Evolutionary conservation across 2,113 vertebrate species (phyloP).

Genomic region (Elgaria multicarinata): DNA sequence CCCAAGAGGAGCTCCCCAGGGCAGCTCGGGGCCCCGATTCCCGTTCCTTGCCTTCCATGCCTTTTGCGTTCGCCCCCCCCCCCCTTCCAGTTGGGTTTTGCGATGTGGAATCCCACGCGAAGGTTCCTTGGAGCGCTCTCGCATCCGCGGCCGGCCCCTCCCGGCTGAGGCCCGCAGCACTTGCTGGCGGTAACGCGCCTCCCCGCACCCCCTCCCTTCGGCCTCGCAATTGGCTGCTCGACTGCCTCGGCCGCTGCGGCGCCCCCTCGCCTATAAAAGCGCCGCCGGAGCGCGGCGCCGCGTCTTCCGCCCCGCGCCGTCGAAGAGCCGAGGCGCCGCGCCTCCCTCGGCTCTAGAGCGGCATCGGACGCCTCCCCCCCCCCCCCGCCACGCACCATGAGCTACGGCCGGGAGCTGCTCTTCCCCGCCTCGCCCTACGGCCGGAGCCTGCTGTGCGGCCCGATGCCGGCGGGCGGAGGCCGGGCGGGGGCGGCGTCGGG

Average conservation of each 20-base stretch:
- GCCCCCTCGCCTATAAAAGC: too few relatives aligned
- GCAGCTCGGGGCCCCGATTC: too few relatives aligned
- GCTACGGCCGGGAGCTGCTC: constrained; percentile 65
- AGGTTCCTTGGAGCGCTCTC: too few relatives aligned
- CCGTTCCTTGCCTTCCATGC: too few relatives aligned
- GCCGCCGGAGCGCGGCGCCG: not conserved
- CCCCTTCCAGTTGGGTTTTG: too few relatives aligned
- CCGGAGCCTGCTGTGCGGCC: not conserved
- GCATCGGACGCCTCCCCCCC: not conserved
- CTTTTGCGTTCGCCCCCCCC: too few relatives aligned
- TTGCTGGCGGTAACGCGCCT: too few relatives aligned
- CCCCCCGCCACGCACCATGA: constrained; percentile 22
- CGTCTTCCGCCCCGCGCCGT: not conserved
- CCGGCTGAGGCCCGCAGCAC: too few relatives aligned
- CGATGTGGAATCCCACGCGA: too few relatives aligned
- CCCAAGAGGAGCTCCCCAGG: too few relatives aligned
- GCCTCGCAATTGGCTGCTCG: not conserved
- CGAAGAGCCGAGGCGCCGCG: not conserved
- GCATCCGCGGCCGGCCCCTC: too few relatives aligned
- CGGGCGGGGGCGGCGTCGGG: constrained; percentile 39
- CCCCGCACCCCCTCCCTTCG: too few relatives aligned
- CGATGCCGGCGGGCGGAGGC: constrained; percentile 42
- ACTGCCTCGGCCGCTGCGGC: not conserved
- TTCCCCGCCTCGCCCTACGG: constrained; percentile 4
- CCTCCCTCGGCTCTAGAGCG: not conserved